phyloP scores from a whole-genome alignment of 2,113 vertebrate species.

The Heterotilapia buettikoferi region DNA sequence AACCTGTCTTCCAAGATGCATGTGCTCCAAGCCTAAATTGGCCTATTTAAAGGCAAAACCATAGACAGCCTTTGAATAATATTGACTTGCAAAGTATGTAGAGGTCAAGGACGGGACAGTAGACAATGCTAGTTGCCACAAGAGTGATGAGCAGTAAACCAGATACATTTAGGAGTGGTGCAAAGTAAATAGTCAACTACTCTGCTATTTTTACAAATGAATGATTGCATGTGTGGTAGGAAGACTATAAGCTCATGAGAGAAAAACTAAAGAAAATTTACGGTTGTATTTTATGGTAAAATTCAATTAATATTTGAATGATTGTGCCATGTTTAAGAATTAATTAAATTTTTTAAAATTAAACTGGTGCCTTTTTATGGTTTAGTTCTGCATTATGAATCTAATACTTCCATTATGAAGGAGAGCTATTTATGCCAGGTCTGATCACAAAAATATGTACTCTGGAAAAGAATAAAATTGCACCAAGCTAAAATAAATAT shows the following conservation, averaged over 20 bases:
- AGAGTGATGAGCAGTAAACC: constrained; percentile 54
- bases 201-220: constrained; percentile 8
- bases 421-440: constrained; percentile 33
- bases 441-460: neutral
- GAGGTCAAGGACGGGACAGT: constrained; percentile 61
- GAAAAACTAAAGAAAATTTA: neutral
- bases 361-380: neutral
- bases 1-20: constrained; percentile 81
- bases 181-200: constrained; percentile 24
- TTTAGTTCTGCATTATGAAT: constrained; percentile 4
- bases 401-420: neutral
- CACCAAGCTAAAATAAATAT: neutral
- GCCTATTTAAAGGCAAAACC: constrained; percentile 76
- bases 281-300: neutral
- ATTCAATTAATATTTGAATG: neutral
- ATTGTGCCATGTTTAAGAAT: neutral
- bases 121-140: constrained; percentile 35
- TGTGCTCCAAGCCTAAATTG: constrained; percentile 74
- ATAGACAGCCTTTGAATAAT: constrained; percentile 74
- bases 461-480: neutral
- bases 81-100: constrained; percentile 71
- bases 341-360: neutral
- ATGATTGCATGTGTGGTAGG: neutral
- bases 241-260: neutral
- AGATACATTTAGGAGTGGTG: constrained; percentile 19